Percentiles rank a stretch among this genome's conserved stretches.
phyloP scores from a whole-genome alignment of 2,797 vertebrate species.

The Vipera latastei region DNA sequence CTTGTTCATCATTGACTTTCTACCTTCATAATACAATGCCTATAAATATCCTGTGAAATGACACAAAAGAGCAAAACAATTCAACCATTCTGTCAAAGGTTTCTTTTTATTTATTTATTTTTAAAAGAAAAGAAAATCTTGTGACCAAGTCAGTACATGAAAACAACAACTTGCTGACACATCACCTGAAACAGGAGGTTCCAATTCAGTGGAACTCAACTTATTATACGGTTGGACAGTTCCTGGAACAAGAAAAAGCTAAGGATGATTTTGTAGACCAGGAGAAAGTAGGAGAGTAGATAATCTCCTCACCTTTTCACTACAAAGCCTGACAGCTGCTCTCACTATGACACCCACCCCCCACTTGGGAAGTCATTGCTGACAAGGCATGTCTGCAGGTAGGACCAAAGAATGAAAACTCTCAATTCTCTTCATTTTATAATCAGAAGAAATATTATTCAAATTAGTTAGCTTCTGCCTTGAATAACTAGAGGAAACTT shows the following conservation, averaged over 20 bases:
- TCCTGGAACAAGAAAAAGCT: slow-evolving; percentile 50
- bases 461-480: neutral
- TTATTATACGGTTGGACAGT: slow-evolving; percentile 46
- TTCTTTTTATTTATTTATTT: neutral
- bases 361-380: slow-evolving; percentile 24
- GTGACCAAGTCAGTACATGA: slow-evolving; percentile 35
- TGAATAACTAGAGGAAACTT: neutral
- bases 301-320: slow-evolving; percentile 28
- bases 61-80: slow-evolving; percentile 44
- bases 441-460: neutral
- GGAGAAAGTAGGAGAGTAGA: slow-evolving; percentile 21
- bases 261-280: slow-evolving; percentile 38
- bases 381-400: neutral
- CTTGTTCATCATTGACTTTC: slow-evolving; percentile 39
- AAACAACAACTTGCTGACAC: slow-evolving; percentile 53
- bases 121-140: slow-evolving; percentile 26
- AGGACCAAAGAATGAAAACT: slow-evolving; percentile 23
- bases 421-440: neutral
- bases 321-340: slow-evolving; percentile 19
- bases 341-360: neutral
- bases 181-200: slow-evolving; percentile 48
- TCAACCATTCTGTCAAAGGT: slow-evolving; percentile 47
- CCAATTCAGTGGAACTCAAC: slow-evolving; percentile 46
- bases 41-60: slow-evolving; percentile 28
- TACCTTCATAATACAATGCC: slow-evolving; percentile 32